Base-by-base conservation (phyloP, 2,113 vertebrate species). In the Forbesichthys papilliferus region DNA sequence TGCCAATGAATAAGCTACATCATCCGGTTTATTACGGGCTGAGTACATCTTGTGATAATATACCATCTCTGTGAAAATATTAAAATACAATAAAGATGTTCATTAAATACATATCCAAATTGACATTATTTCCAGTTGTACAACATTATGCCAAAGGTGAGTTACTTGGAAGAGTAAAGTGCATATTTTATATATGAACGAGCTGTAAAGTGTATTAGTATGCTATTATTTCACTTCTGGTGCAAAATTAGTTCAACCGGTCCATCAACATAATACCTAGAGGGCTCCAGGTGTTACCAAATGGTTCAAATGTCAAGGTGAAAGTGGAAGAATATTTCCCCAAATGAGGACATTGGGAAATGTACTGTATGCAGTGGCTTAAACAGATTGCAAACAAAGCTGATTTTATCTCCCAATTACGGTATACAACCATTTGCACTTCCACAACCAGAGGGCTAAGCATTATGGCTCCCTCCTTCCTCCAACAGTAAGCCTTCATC, bases 401-500 rank as follows among this genome's bases (percentile, higher is more conserved):
- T 82, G 86, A 87, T 86, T 81, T 88, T 89, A 83, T 77, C 68
- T 57, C 58, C 11, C 48, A 57, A 77, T 82, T 82, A 63, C 75
- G 7, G 49, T 52, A 78, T 83, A 12, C 74, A 48, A 78, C 79
- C 66, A 70, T 71, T 81, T 74, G 64, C 83, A 78, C 69, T 80
- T 82, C 47, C 55, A 70, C 65, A 63, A 81, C 61, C 77, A 75
- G 75, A 69, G n/a, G 59, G 48, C 27, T 71, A 27, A 27, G 27
- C 27, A 27, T 27, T 27, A 27, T 27, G 27, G 27, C 27, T 27
- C 27, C 27, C 27, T 27, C 27, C 27, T 27, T 75, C 54, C 77
- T 78, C 42, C 5, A 76, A 81, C 84, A 86, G 82, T 87, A 84
- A 87, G 77, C 77, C 64, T 69, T 83, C 82, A 87, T 88, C 69